phyloP scores from a whole-genome alignment of 1,140 invertebrate genomes.

The Mactra quadrangularis region DNA sequence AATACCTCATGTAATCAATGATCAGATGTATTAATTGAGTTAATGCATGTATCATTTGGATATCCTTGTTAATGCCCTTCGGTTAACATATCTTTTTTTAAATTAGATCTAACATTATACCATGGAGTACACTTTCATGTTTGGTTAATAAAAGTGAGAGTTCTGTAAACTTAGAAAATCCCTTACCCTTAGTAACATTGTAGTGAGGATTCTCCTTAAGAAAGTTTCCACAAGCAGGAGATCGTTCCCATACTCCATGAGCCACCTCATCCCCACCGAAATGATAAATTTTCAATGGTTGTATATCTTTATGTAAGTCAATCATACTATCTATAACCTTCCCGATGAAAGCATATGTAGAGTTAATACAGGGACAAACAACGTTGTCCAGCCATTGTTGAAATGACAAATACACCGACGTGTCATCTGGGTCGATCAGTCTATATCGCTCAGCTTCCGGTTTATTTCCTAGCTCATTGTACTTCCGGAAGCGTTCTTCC shows the following conservation, averaged over 20 bases:
- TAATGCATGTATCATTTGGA: too few relatives aligned
- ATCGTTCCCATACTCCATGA: conserved; percentile 63
- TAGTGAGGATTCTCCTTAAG: conserved; percentile 5
- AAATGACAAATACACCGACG: conserved; percentile 65
- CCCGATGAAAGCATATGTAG: conserved; percentile 63
- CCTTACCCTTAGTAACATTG: conserved; percentile 43
- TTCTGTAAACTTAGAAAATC: too few relatives aligned
- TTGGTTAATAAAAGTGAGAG: too few relatives aligned
- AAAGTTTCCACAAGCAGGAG: conserved; percentile 46
- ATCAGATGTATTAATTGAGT: too few relatives aligned
- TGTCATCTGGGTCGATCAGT: conserved; percentile 68
- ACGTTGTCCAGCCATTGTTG: conserved; percentile 71
- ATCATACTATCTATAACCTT: conserved; percentile 52
- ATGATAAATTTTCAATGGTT: conserved; percentile 68
- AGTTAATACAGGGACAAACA: conserved; percentile 69
- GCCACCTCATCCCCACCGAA: conserved; percentile 77
- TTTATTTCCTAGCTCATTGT: conserved; percentile 9
- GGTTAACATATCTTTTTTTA: too few relatives aligned
- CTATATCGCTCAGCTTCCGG: conserved; percentile 50
- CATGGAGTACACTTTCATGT: too few relatives aligned
- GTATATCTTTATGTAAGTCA: conserved; percentile 62
- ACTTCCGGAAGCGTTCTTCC: conserved; percentile 58
- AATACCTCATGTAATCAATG: too few relatives aligned
- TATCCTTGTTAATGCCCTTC: too few relatives aligned
- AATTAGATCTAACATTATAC: too few relatives aligned